Evolutionary conservation across 2,113 vertebrate species (phyloP).

Genomic region (Merops nubicus): DNA sequence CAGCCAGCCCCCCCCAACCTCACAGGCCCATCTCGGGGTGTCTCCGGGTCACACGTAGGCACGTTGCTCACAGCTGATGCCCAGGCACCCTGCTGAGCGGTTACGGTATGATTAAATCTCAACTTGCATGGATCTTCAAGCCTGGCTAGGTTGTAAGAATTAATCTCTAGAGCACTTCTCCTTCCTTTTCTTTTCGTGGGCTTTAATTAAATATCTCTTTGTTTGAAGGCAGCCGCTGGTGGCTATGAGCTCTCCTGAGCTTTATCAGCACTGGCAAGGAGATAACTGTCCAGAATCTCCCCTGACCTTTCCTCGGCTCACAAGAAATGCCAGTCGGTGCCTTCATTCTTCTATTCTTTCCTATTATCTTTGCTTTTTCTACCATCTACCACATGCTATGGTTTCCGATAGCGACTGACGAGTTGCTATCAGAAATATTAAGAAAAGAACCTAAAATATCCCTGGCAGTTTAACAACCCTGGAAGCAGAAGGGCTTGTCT

Average conservation of each 20-base stretch:
- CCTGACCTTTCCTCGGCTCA: constrained; percentile 59
- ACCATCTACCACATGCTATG: neutral
- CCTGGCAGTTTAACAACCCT: constrained; percentile 57
- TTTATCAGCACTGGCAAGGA: constrained; percentile 69
- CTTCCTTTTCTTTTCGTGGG: constrained; percentile 18
- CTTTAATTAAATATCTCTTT: constrained; percentile 64
- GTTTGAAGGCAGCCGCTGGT: constrained; percentile 63
- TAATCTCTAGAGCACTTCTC: constrained; percentile 10
- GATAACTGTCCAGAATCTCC: constrained; percentile 75
- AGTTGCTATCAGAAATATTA: constrained; percentile 42
- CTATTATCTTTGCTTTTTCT: constrained; percentile 44
- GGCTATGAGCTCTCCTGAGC: constrained; percentile 44
- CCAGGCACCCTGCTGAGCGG: neutral
- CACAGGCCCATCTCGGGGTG: fast-evolving
- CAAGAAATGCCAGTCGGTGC: constrained; percentile 30
- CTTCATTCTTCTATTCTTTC: constrained; percentile 41
- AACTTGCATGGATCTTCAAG: neutral
- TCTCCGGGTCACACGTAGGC: neutral
- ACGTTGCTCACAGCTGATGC: neutral
- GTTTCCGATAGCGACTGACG: constrained; percentile 44
- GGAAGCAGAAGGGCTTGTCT: constrained; percentile 43
- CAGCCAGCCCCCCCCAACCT: neutral
- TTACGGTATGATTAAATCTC: neutral
- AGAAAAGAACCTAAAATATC: constrained; percentile 59
- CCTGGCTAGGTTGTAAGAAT: neutral